phyloP scores from a whole-genome alignment of 2,888 invertebrate genomes.

The Drosophila bunnanda region DNA sequence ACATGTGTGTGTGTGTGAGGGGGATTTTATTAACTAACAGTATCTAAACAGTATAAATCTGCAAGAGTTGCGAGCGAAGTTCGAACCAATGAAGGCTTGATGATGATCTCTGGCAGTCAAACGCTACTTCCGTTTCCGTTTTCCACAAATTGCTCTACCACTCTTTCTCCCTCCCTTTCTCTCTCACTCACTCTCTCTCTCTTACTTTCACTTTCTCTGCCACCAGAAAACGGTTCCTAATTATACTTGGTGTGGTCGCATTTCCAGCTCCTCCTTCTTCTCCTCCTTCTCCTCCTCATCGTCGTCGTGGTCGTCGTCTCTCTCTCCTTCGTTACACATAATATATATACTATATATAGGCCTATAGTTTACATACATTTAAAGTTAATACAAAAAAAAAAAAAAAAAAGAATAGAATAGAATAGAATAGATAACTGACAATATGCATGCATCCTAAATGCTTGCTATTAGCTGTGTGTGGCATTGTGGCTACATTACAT shows the following conservation, averaged over 20 bases:
- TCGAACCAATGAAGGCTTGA: constrained; percentile 22
- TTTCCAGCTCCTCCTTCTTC: constrained; percentile 36
- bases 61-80: constrained; percentile 43
- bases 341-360: constrained; percentile 13
- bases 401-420: constrained; percentile 13
- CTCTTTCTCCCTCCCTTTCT: background rate
- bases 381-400: constrained; percentile 33
- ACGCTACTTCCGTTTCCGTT: constrained; percentile 25
- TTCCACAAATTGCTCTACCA: constrained; percentile 28
- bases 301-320: constrained; percentile 32
- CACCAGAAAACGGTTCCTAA: constrained; percentile 32
- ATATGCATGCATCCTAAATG: constrained; percentile 49
- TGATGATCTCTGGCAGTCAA: constrained; percentile 34
- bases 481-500: constrained; percentile 53
- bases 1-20: constrained; percentile 32
- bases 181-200: background rate
- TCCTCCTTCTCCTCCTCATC: background rate
- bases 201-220: background rate
- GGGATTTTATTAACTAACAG: constrained; percentile 30
- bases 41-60: constrained; percentile 31
- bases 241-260: constrained; percentile 54
- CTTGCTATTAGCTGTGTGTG: constrained; percentile 50
- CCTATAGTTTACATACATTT: constrained; percentile 24
- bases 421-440: constrained; percentile 45
- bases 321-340: constrained; percentile 1